These are phyloP conservation scores for Ophiothrix spiculata DNA, from an alignment of 35 echinoderm and acorn worm species.

Conservation along the genomic window DNA sequence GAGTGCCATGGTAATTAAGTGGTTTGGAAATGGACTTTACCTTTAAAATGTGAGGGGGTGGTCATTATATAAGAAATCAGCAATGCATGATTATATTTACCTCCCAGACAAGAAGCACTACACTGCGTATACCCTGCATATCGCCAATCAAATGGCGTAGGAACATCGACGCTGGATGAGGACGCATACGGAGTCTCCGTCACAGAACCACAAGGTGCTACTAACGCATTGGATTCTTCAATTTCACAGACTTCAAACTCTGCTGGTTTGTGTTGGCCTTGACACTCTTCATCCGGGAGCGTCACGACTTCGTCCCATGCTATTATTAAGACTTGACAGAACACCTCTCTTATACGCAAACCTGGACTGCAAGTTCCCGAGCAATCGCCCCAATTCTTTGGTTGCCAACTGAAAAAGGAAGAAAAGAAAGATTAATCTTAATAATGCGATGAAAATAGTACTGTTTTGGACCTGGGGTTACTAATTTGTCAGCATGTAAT, in stretches of 20 bases:
- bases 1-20: too few relatives aligned
- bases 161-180: not conserved
- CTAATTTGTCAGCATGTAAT: too few relatives aligned
- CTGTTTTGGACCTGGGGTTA: too few relatives aligned
- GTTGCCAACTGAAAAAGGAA: constrained; percentile 25
- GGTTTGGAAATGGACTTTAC: too few relatives aligned
- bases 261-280: not conserved
- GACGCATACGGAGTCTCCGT: not conserved
- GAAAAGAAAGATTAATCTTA: not conserved
- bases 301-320: constrained; percentile 4
- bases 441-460: too few relatives aligned
- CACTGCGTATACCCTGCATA: constrained; percentile 47
- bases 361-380: constrained; percentile 44
- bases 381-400: constrained; percentile 41
- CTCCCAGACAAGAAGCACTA: constrained; percentile 70
- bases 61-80: not conserved
- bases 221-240: not conserved
- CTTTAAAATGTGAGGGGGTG: not conserved
- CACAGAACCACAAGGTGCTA: constrained; percentile 3
- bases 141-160: constrained; percentile 31
- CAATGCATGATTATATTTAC: constrained; percentile 3
- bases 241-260: constrained; percentile 18
- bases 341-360: constrained; percentile 8
- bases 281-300: constrained; percentile 29
- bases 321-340: constrained; percentile 40